Evolutionary conservation across 2,888 invertebrate species (phyloP).

Genomic region (Carpatolechia fugitivella): DNA sequence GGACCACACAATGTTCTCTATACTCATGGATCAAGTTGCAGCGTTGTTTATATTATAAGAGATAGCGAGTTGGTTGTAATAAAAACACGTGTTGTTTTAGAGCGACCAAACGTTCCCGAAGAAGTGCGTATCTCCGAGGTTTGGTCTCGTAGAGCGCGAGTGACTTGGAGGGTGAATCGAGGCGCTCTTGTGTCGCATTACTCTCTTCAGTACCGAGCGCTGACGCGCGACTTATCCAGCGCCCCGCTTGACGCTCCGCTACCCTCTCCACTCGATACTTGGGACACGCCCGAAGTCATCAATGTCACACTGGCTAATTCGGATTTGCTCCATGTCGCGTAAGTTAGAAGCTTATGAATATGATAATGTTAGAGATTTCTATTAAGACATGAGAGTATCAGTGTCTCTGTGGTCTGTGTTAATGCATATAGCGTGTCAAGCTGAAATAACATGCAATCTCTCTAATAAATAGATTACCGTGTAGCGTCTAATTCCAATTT

Average conservation of each 20-base stretch:
- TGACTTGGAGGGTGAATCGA: conserved; percentile 64
- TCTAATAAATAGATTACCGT: background rate
- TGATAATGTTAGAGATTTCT: conserved; percentile 37
- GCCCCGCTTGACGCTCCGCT: conserved; percentile 60
- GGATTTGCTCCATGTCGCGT: conserved; percentile 69
- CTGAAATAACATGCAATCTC: conserved; percentile 4
- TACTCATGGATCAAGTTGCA: background rate
- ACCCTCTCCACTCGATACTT: conserved; percentile 58
- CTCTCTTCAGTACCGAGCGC: conserved; percentile 62
- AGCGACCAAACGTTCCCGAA: conserved; percentile 66
- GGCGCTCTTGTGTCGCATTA: conserved; percentile 69
- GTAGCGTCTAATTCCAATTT: too few species aligned
- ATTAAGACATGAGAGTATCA: conserved; percentile 23
- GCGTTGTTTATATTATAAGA: background rate
- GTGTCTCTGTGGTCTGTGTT: conserved; percentile 3
- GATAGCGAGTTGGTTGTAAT: background rate
- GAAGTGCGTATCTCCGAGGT: conserved; percentile 71
- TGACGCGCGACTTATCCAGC: conserved; percentile 53
- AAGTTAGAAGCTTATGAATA: conserved; percentile 50
- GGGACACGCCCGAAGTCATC: conserved; percentile 64
- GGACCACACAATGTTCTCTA: conserved; percentile 8
- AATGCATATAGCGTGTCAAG: conserved; percentile 3
- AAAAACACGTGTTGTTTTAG: conserved; percentile 31
- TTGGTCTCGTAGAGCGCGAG: conserved; percentile 66
- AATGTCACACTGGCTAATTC: conserved; percentile 67